phyloP scores from a whole-genome alignment of 2,113 vertebrate genomes.

The Callithrix jacchus region DNA sequence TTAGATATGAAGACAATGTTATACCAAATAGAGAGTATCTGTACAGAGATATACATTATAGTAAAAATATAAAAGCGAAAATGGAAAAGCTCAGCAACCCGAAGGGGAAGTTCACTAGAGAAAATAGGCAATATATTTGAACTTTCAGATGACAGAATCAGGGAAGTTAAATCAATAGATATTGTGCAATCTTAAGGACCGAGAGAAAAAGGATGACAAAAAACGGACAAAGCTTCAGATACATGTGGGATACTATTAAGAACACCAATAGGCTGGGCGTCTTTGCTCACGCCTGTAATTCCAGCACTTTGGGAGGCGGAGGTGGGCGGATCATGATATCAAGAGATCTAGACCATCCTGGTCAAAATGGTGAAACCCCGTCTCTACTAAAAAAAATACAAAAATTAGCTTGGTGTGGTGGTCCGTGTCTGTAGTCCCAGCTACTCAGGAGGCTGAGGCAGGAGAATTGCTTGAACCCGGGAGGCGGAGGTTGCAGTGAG shows the following conservation, averaged over 20 bases:
- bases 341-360: too few relatives aligned
- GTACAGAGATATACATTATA: background rate
- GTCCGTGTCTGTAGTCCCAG: too few relatives aligned
- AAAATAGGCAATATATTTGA: background rate
- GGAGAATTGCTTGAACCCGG: too few relatives aligned
- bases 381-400: too few relatives aligned
- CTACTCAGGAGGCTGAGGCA: too few relatives aligned
- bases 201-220: background rate
- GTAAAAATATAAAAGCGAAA: background rate
- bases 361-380: too few relatives aligned
- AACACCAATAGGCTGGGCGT: background rate
- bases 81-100: background rate
- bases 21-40: background rate
- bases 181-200: background rate
- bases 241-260: background rate
- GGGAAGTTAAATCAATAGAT: background rate
- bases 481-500: too few relatives aligned
- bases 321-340: too few relatives aligned
- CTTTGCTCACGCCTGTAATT: too few relatives aligned
- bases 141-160: background rate
- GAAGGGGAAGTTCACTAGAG: background rate
- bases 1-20: background rate
- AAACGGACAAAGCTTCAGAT: background rate
- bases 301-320: too few relatives aligned
- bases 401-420: too few relatives aligned